Evolutionary conservation across 2,797 vertebrate species (phyloP).

Genomic region (Geotrypetes seraphini): DNA sequence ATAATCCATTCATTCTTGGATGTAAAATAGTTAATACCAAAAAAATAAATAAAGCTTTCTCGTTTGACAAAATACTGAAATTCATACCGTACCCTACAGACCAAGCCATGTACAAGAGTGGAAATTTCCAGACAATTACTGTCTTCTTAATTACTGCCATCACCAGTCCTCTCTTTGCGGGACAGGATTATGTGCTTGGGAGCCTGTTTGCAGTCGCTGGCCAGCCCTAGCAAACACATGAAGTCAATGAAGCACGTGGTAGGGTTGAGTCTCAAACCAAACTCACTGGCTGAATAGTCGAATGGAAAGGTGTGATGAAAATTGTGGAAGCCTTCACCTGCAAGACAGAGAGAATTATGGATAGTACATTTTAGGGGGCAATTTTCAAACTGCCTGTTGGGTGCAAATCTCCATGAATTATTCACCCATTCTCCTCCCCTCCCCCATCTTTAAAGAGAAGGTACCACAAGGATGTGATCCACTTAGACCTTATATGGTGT

Average conservation of each 20-base stretch:
- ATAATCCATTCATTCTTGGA: conserved; percentile 18
- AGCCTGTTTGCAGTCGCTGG: conserved; percentile 55
- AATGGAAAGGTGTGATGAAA: conserved; percentile 71
- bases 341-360: conserved; percentile 10
- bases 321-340: conserved; percentile 71
- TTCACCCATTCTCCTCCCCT: no score
- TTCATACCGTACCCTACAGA: background rate
- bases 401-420: no score
- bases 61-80: background rate
- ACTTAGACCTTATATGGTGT: no score
- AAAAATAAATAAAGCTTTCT: background rate
- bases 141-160: conserved; percentile 46
- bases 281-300: conserved; percentile 65
- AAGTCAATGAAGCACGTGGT: conserved; percentile 74
- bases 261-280: conserved; percentile 67
- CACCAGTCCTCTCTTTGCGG: conserved; percentile 61
- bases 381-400: background rate
- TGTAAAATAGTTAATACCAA: conserved; percentile 16
- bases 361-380: no score
- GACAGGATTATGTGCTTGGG: conserved; percentile 51
- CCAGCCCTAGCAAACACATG: conserved; percentile 65
- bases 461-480: no score
- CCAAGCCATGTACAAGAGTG: background rate
- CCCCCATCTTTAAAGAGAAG: no score
- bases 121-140: accelerated